A percentile compares a stretch with the other conserved stretches of the same genome.
phyloP scores from a whole-genome alignment of 2,797 vertebrate genomes.

The Rhynchotus rufescens region DNA sequence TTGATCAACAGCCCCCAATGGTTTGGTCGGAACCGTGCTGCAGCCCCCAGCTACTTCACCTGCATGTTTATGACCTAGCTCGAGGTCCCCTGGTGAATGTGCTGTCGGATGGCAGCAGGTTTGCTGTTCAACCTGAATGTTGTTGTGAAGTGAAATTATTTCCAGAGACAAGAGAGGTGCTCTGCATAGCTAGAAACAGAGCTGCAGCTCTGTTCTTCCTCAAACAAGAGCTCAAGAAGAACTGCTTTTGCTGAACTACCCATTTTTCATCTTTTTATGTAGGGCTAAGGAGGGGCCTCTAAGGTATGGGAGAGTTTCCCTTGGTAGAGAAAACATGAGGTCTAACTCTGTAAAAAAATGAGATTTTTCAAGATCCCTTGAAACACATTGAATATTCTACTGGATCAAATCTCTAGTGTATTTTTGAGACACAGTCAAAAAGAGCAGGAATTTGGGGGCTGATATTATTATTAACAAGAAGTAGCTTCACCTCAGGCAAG shows the following conservation, averaged over 20 bases:
- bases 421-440: background rate
- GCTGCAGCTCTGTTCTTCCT: background rate
- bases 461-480: background rate
- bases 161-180: background rate
- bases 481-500: background rate
- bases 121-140: background rate
- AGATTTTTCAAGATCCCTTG: background rate
- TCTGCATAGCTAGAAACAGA: background rate
- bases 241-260: background rate
- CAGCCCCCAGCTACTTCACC: background rate
- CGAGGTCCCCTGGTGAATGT: background rate
- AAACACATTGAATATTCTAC: background rate
- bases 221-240: background rate
- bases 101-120: background rate
- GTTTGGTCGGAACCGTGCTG: background rate
- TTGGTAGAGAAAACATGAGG: background rate
- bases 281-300: background rate
- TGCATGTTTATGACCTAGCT: background rate
- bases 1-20: slow-evolving; percentile 18
- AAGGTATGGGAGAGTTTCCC: background rate
- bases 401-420: background rate
- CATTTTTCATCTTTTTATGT: background rate
- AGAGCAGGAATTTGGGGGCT: background rate
- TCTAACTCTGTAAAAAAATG: background rate
- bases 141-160: background rate